Evolutionary conservation across 30 jellyfish, hydroid and myxozoan species (phyloP).

Genomic region (Turritopsis rubra): DNA sequence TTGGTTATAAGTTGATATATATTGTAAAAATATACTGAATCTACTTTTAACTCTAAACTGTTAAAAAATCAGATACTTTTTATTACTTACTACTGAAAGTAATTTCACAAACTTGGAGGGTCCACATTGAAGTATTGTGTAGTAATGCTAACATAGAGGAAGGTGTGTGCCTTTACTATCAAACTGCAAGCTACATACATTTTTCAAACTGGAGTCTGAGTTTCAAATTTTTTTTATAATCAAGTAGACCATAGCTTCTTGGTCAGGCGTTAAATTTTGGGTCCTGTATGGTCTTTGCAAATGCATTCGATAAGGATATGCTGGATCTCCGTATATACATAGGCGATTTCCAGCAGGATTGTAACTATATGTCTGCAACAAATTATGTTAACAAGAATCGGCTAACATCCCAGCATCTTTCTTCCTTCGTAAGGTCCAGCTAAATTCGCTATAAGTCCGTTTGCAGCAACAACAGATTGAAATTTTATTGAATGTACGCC

Average conservation of each 20-base stretch:
- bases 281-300: background rate
- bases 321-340: constrained; percentile 53
- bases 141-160: no score
- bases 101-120: background rate
- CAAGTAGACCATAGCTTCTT: background rate
- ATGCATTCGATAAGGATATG: constrained; percentile 26
- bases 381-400: background rate
- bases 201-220: background rate
- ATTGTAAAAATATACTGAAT: no score
- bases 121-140: background rate
- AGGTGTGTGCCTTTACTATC: background rate
- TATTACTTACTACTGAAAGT: background rate
- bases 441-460: constrained; percentile 46
- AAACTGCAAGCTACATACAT: background rate
- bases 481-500: constrained; percentile 59
- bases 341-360: constrained; percentile 40
- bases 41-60: background rate
- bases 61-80: background rate
- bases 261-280: background rate
- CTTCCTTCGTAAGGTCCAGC: constrained; percentile 41
- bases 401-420: constrained; percentile 38
- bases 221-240: background rate
- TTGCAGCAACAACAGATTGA: constrained; percentile 74
- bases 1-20: background rate
- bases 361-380: constrained; percentile 23